Conservation (phyloP, 2,888 invertebrate genomes). For the Harpalus rubripes region DNA sequence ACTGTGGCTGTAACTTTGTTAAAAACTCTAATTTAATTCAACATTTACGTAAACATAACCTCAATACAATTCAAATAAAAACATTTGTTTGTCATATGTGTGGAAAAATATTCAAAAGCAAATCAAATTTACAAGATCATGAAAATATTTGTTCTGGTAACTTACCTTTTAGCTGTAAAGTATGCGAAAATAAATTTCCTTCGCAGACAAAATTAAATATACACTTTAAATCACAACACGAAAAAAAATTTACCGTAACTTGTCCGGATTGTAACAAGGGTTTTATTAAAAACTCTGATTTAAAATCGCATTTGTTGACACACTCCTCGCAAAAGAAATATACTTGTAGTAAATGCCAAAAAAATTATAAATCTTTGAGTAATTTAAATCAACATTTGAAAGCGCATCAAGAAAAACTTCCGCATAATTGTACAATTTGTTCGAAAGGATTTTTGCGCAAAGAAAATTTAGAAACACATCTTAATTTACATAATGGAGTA, state of each 20-base stretch:
- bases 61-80: conserved; percentile 59
- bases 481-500: conserved; percentile 75
- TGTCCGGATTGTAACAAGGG: conserved; percentile 76
- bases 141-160: conserved; percentile 74
- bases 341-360: conserved; percentile 74
- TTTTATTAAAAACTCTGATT: conserved; percentile 75
- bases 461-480: conserved; percentile 75
- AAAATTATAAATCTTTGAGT: conserved; percentile 75
- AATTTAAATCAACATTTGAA: conserved; percentile 77
- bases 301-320: conserved; percentile 75
- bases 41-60: conserved; percentile 59
- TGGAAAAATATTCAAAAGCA: conserved; percentile 73
- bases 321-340: conserved; percentile 76
- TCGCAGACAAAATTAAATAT: conserved; percentile 75
- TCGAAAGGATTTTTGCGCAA: conserved; percentile 76
- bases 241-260: conserved; percentile 68
- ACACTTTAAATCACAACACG: conserved; percentile 75
- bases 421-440: conserved; percentile 74
- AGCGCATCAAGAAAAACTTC: conserved; percentile 73
- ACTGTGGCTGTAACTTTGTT: conserved; percentile 73
- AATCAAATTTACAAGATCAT: conserved; percentile 74
- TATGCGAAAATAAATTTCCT: conserved; percentile 75
- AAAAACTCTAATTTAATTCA: conserved; percentile 67
- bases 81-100: conserved; percentile 74
- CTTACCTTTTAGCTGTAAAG: conserved; percentile 74